Evolutionary conservation across 2,888 invertebrate species (phyloP).

Genomic region (Lithophane ornitopus): DNA sequence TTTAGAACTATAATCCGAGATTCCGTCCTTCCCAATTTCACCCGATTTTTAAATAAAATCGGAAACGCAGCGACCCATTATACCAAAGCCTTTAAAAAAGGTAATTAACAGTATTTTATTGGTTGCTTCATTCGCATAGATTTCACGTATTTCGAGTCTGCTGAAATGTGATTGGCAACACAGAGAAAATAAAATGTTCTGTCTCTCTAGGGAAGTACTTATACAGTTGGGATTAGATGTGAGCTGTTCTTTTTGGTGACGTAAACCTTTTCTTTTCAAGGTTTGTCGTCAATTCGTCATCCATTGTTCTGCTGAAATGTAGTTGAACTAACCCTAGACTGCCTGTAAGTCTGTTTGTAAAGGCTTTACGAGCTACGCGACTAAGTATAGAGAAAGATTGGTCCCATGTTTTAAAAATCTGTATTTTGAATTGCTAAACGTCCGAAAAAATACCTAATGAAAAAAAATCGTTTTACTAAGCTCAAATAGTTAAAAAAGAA

Average conservation of each 20-base stretch:
- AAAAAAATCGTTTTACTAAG: neutral
- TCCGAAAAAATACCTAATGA: neutral
- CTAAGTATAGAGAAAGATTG: neutral
- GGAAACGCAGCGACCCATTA: slow-evolving; percentile 30
- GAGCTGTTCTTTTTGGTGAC: slow-evolving; percentile 48
- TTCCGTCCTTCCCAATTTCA: slow-evolving; percentile 36
- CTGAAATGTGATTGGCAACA: slow-evolving; percentile 48
- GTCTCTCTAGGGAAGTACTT: slow-evolving; percentile 54
- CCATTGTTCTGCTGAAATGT: slow-evolving; percentile 24
- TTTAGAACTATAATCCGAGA: slow-evolving; percentile 56
- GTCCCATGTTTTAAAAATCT: neutral
- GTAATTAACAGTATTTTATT: slow-evolving; percentile 42
- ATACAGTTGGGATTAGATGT: slow-evolving; percentile 47
- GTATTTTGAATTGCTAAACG: neutral
- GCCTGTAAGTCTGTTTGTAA: slow-evolving; percentile 10
- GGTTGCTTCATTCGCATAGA: slow-evolving; percentile 46
- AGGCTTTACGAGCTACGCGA: neutral
- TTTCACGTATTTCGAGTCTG: slow-evolving; percentile 51
- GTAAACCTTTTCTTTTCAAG: slow-evolving; percentile 44
- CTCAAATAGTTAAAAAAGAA: neutral
- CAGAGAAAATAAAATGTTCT: slow-evolving; percentile 50
- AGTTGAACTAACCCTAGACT: slow-evolving; percentile 18
- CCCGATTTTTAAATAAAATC: slow-evolving; percentile 42
- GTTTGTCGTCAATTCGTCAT: slow-evolving; percentile 34
- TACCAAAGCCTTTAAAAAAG: slow-evolving; percentile 37